Percentiles rank a stretch among this genome's conserved stretches.
phyloP scores from a whole-genome alignment of 2,797 vertebrate genomes.

The Enteromius radiatus region DNA sequence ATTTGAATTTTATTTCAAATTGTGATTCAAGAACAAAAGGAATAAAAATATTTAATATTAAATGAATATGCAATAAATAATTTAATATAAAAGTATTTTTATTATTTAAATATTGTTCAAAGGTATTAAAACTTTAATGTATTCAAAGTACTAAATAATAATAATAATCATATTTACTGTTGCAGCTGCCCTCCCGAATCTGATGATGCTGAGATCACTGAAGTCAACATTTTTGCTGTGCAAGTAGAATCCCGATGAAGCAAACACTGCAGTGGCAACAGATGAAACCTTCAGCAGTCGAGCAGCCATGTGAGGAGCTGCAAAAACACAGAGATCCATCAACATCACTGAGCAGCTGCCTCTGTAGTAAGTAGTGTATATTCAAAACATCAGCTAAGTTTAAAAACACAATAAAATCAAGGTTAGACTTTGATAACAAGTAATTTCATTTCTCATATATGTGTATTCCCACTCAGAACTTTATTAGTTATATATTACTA shows the following conservation, averaged over 20 bases:
- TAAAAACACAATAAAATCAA: not conserved
- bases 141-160: not conserved
- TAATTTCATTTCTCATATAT: not conserved
- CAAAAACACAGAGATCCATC: slow-evolving; percentile 3
- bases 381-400: not conserved
- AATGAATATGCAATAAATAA: not conserved
- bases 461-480: not conserved
- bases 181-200: slow-evolving; percentile 88
- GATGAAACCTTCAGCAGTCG: slow-evolving; percentile 84
- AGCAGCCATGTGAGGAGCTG: slow-evolving; percentile 81
- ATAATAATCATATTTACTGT: slow-evolving; percentile 76
- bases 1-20: not conserved
- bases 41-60: not conserved
- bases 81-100: too few relatives aligned
- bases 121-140: not conserved
- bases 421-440: not conserved
- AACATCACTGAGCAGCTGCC: not conserved
- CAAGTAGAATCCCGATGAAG: slow-evolving; percentile 86
- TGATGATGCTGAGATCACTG: slow-evolving; percentile 88
- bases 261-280: slow-evolving; percentile 75
- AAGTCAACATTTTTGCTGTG: slow-evolving; percentile 83
- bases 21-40: not conserved
- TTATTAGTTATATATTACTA: not conserved
- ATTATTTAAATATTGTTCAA: not conserved
- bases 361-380: not conserved